A percentile compares a stretch with the other conserved stretches of the same genome.
Conservation (phyloP, 2,888 invertebrate species). For the Podotricha telesiphe region DNA sequence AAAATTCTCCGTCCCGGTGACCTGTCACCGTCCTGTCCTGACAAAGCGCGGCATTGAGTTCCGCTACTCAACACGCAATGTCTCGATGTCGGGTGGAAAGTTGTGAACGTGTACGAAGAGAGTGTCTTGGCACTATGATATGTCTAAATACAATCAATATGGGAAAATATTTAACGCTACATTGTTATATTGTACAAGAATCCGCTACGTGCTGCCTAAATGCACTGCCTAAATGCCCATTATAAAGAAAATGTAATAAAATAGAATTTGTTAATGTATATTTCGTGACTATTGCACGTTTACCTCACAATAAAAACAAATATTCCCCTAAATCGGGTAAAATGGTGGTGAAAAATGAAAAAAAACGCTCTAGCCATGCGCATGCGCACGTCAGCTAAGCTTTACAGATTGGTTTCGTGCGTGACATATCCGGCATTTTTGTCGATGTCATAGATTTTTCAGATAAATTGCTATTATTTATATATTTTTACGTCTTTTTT, state of each 20-base stretch:
- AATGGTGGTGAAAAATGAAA: slow-evolving; percentile 66
- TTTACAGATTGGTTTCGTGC: slow-evolving; percentile 80
- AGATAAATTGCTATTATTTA: slow-evolving; percentile 58
- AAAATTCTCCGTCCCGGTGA: no score
- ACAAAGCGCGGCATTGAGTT: no score
- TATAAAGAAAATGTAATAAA: slow-evolving; percentile 9
- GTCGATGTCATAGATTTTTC: slow-evolving; percentile 49
- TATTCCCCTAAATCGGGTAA: slow-evolving; percentile 67
- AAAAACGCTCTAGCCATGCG: slow-evolving; percentile 59
- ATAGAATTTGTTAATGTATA: slow-evolving; percentile 61
- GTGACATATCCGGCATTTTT: slow-evolving; percentile 63
- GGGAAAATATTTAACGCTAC: no score
- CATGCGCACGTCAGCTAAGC: slow-evolving; percentile 73
- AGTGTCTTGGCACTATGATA: no score
- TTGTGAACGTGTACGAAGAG: no score
- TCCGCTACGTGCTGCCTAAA: slow-evolving; percentile 14
- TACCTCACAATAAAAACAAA: slow-evolving; percentile 80
- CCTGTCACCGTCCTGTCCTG: no score
- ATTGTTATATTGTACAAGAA: no score
- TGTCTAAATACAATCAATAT: no score
- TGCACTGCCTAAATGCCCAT: neutral
- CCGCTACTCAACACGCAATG: no score
- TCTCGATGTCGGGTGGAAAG: no score
- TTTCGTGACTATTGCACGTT: slow-evolving; percentile 76
- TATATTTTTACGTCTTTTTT: slow-evolving; percentile 51